phyloP scores from a whole-genome alignment of 2,113 vertebrate species.

The Sitta europaea region DNA sequence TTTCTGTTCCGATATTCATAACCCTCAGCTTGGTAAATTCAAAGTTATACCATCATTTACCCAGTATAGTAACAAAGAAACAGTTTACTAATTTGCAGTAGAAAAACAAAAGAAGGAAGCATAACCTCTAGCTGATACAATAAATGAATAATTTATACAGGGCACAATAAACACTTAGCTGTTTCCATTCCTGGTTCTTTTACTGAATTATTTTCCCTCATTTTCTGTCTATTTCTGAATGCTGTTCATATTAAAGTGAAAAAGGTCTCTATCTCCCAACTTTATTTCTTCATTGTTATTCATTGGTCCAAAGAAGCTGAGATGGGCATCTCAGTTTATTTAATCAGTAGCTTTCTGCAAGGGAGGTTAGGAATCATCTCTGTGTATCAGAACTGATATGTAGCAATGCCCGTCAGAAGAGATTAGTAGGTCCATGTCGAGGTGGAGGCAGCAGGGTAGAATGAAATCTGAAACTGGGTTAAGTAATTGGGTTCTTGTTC shows the following conservation, averaged over 20 bases:
- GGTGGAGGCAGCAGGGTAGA: conserved; percentile 75
- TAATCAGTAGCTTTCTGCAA: conserved; percentile 83
- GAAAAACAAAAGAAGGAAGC: neutral
- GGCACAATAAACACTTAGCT: conserved; percentile 1
- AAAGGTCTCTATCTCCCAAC: conserved; percentile 49
- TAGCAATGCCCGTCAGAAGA: conserved; percentile 82
- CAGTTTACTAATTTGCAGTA: conserved; percentile 3
- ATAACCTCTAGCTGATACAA: neutral
- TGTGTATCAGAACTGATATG: conserved; percentile 73
- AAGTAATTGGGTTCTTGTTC: conserved; percentile 97
- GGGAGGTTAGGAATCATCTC: conserved; percentile 76
- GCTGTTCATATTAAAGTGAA: conserved; percentile 11
- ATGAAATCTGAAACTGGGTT: conserved; percentile 85
- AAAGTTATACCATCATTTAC: neutral
- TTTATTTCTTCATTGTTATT: conserved; percentile 84
- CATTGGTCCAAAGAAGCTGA: conserved; percentile 81
- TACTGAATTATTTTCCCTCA: neutral
- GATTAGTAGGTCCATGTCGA: conserved; percentile 86
- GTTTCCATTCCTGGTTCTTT: conserved; percentile 5
- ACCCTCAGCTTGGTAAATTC: neutral
- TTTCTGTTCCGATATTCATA: neutral
- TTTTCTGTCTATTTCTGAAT: conserved; percentile 1
- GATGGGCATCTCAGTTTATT: conserved; percentile 87
- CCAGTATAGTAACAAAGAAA: neutral
- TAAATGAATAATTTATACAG: conserved; percentile 17